Conservation (phyloP, 2,113 vertebrate genomes). For the Nettapus auritus region DNA sequence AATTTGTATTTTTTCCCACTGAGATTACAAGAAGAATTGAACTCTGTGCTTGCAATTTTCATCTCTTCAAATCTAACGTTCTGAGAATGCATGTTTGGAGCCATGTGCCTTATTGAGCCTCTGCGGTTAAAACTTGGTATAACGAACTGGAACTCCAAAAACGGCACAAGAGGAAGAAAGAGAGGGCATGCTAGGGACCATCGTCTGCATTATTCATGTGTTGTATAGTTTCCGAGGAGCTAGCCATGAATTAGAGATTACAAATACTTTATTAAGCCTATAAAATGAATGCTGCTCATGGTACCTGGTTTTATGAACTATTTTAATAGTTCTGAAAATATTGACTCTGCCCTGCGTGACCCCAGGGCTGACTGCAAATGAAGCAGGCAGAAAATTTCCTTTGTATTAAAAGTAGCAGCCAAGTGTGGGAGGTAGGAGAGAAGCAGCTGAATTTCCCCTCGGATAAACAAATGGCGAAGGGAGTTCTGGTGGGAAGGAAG, state of each 20-base stretch:
- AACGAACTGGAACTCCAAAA: background rate
- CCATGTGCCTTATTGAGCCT: background rate
- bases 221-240: background rate
- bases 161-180: background rate
- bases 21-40: background rate
- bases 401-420: background rate
- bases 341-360: background rate
- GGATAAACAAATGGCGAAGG: background rate
- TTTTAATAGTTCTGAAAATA: constrained; percentile 9
- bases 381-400: background rate
- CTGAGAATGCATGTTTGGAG: background rate
- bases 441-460: background rate
- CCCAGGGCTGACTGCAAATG: background rate
- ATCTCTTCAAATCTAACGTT: background rate
- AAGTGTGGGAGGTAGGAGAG: background rate
- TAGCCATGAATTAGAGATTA: background rate
- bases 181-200: background rate
- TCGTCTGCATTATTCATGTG: background rate
- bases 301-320: background rate
- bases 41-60: constrained; percentile 1
- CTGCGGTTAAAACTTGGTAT: background rate
- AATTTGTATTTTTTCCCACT: background rate
- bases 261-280: background rate
- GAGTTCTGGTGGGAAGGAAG: background rate
- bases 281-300: background rate